phyloP scores from a whole-genome alignment of 2,888 invertebrate species.

The Craniophora ligustri region DNA sequence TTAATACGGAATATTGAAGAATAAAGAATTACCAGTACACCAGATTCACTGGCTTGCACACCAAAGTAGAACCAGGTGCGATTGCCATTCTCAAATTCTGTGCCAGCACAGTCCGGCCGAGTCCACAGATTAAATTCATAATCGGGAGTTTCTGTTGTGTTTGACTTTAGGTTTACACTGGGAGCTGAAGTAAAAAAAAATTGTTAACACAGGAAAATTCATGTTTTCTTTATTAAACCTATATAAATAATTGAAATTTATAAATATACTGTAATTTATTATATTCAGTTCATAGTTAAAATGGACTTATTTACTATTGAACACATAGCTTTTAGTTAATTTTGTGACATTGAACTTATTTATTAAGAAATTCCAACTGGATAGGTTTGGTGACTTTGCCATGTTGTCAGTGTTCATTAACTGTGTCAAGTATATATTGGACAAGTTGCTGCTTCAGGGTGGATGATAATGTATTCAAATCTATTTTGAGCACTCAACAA shows the following conservation, averaged over 20 bases:
- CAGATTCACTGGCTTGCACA: conserved; percentile 88
- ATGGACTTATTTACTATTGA: neutral
- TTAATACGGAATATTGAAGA: neutral
- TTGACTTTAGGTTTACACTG: conserved; percentile 74
- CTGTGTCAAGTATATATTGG: conserved; percentile 43
- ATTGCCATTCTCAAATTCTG: conserved; percentile 96
- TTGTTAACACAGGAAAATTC: too few relatives aligned
- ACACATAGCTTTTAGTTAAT: neutral
- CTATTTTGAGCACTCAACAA: conserved; percentile 45
- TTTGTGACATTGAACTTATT: neutral
- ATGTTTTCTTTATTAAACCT: too few relatives aligned
- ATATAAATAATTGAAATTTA: too few relatives aligned
- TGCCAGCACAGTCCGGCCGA: conserved; percentile 95
- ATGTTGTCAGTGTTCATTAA: conserved; percentile 30
- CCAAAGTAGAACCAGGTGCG: conserved; percentile 98
- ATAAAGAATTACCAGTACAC: conserved; percentile 84
- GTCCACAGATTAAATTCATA: conserved; percentile 97
- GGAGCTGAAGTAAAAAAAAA: conserved; percentile 66
- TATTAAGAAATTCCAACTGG: conserved; percentile 11
- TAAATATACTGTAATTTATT: too few relatives aligned
- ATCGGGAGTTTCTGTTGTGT: conserved; percentile 88
- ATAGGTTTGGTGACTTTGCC: conserved; percentile 27
- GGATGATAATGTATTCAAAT: conserved; percentile 26
- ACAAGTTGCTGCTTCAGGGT: conserved; percentile 19
- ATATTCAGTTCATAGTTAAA: too few relatives aligned